phyloP scores from a whole-genome alignment of 2,113 vertebrate species.

The Calcarius ornatus region DNA sequence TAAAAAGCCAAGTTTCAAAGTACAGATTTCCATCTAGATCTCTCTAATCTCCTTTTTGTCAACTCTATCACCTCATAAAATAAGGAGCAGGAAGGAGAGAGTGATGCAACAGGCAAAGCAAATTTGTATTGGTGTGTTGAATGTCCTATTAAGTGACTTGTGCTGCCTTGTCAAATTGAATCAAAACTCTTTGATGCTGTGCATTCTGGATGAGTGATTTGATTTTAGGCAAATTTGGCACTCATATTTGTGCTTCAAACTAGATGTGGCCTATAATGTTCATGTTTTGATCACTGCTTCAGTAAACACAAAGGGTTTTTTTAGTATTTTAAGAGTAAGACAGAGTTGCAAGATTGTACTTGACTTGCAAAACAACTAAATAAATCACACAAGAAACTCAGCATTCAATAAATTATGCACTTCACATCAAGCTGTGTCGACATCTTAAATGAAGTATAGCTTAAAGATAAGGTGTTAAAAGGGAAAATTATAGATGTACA shows the following conservation, averaged over 20 bases:
- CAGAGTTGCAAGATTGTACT: neutral
- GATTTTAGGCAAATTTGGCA: constrained; percentile 42
- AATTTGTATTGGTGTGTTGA: neutral
- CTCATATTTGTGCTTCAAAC: constrained; percentile 34
- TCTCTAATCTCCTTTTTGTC: neutral
- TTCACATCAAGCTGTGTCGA: neutral
- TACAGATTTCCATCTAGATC: neutral
- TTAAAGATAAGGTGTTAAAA: constrained; percentile 47
- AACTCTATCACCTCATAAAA: neutral
- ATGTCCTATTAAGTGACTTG: neutral
- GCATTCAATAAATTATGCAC: constrained; percentile 21
- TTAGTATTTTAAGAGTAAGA: neutral
- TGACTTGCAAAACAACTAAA: constrained; percentile 50
- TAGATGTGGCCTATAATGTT: constrained; percentile 10
- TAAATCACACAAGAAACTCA: constrained; percentile 36
- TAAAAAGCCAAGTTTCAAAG: neutral
- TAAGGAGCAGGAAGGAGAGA: neutral
- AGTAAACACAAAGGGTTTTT: neutral
- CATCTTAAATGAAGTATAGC: constrained; percentile 23
- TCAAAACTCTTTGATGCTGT: constrained; percentile 10
- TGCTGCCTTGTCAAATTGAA: neutral
- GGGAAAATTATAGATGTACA: constrained; percentile 27
- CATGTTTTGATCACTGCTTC: constrained; percentile 36
- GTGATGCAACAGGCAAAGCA: neutral
- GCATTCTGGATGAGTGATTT: constrained; percentile 19